These are phyloP conservation scores for Crotalus viridis DNA, from an alignment of 2,113 vertebrate species.

Conservation along the genomic window DNA sequence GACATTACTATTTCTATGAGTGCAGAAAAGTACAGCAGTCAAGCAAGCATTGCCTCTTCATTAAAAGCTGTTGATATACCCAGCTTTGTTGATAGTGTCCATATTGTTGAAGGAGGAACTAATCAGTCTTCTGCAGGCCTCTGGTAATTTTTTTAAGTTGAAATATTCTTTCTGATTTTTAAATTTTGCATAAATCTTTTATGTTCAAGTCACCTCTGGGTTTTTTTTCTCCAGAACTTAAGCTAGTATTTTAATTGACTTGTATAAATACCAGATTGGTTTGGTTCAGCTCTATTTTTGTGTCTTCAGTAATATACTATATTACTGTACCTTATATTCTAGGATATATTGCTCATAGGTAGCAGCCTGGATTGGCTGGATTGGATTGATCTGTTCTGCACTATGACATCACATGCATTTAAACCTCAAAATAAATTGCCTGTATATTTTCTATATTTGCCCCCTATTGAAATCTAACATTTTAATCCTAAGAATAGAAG, in stretches of 20 bases:
- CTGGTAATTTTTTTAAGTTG: conserved; percentile 54
- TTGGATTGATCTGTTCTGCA: background rate
- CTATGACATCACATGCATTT: background rate
- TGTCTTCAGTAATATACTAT: background rate
- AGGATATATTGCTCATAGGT: background rate
- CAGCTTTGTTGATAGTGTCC: conserved; percentile 73
- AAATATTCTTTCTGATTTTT: background rate
- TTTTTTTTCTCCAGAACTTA: background rate
- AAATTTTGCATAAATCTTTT: background rate
- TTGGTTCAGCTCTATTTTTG: background rate
- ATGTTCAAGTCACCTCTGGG: background rate
- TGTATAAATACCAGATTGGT: background rate
- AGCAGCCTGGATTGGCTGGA: background rate
- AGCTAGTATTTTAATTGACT: background rate
- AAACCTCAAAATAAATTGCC: background rate
- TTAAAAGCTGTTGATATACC: conserved; percentile 75
- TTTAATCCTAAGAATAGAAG: background rate
- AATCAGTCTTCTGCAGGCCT: conserved; percentile 45
- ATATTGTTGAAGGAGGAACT: conserved; percentile 63
- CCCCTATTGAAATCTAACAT: background rate
- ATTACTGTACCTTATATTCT: background rate
- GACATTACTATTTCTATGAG: conserved; percentile 72
- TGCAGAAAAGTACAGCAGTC: conserved; percentile 69
- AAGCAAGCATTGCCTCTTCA: conserved; percentile 68
- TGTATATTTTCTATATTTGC: background rate